Percentiles rank a stretch among this genome's conserved stretches.
These are phyloP conservation scores for Mythimna vitellina DNA, from an alignment of 2,888 invertebrate species.

Conservation along the genomic window DNA sequence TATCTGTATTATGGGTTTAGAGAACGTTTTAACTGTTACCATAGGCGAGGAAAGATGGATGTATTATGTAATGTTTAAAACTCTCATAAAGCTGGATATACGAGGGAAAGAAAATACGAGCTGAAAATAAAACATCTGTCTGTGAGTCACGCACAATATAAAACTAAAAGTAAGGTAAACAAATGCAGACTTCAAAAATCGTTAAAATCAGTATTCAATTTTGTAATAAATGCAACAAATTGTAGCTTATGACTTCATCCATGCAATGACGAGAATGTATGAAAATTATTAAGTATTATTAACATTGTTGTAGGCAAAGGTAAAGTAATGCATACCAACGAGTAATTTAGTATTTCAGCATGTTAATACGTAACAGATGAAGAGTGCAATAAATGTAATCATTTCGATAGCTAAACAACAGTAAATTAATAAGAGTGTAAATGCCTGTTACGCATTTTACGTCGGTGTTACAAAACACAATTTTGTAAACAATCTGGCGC, in stretches of 20 bases:
- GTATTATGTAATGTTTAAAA: conserved; percentile 82
- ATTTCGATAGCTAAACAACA: conserved; percentile 70
- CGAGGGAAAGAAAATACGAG: conserved; percentile 77
- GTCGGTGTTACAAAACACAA: conserved; percentile 81
- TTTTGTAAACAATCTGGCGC: conserved; percentile 85
- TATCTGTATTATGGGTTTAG: conserved; percentile 37
- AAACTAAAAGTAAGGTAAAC: conserved; percentile 82
- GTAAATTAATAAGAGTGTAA: conserved; percentile 74
- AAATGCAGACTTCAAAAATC: conserved; percentile 76
- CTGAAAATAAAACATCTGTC: conserved; percentile 85
- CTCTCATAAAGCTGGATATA: conserved; percentile 83
- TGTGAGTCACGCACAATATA: conserved; percentile 80
- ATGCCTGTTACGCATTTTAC: conserved; percentile 77
- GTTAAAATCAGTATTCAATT: conserved; percentile 64
- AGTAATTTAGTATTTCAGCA: conserved; percentile 57
- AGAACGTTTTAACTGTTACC: conserved; percentile 70
- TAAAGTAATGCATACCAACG: conserved; percentile 39
- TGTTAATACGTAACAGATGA: conserved; percentile 57
- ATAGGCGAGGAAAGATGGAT: conserved; percentile 74
- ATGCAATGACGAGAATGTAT: conserved; percentile 8
- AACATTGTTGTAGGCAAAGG: conserved; percentile 18
- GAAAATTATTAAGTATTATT: conserved; percentile 20
- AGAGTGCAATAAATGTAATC: conserved; percentile 64
- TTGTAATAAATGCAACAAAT: conserved; percentile 64
- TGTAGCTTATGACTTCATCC: conserved; percentile 32